phyloP scores from a whole-genome alignment of 2,113 vertebrate species.

The Astatotilapia flaviijosephi region DNA sequence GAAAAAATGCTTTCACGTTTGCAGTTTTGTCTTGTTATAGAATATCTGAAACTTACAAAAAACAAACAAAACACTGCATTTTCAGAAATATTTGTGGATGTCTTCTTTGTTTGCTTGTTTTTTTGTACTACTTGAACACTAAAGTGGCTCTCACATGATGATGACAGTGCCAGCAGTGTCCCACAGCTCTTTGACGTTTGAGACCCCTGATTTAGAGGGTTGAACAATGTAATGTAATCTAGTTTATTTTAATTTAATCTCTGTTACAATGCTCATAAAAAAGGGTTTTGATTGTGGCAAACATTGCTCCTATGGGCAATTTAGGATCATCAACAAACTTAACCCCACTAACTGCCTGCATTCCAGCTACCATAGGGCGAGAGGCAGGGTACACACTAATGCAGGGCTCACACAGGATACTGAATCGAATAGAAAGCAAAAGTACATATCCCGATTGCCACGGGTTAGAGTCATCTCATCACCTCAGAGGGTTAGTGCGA shows the following conservation, averaged over 20 bases:
- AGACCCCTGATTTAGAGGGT: neutral
- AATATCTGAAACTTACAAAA: neutral
- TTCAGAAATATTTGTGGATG: neutral
- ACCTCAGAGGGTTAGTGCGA: neutral
- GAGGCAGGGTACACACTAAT: neutral
- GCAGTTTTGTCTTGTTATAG: neutral
- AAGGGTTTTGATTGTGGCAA: neutral
- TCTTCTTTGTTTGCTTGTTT: neutral
- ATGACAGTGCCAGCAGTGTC: neutral
- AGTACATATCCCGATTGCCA: neutral
- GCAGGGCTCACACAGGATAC: neutral
- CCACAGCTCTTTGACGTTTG: neutral
- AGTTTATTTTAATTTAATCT: neutral
- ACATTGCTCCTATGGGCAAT: neutral
- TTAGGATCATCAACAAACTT: neutral
- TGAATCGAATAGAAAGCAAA: neutral
- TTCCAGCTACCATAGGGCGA: neutral
- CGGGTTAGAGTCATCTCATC: neutral
- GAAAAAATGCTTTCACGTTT: rapidly evolving
- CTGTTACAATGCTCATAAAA: neutral
- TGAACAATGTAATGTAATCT: neutral
- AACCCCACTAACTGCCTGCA: neutral
- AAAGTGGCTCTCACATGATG: neutral
- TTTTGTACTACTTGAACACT: neutral
- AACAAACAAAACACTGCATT: neutral